Evolutionary conservation across 2,888 invertebrate species (phyloP).

Genomic region (Achlya flavicornis): DNA sequence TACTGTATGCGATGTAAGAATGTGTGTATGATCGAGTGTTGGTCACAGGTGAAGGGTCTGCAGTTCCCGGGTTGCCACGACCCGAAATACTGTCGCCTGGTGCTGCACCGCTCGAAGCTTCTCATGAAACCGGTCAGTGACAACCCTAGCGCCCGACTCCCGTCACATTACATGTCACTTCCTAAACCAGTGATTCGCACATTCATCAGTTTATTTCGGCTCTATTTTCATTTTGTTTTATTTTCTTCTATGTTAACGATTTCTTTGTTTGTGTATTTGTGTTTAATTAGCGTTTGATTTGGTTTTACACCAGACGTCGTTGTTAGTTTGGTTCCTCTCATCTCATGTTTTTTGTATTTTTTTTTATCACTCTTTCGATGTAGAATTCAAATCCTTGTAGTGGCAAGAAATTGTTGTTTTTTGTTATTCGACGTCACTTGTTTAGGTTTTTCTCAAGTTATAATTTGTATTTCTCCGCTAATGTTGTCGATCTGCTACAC

Average conservation of each 20-base stretch:
- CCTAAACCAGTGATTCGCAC: constrained; percentile 54
- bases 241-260: constrained; percentile 40
- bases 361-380: constrained; percentile 34
- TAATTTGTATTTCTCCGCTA: constrained; percentile 37
- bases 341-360: constrained; percentile 36
- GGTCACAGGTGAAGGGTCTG: constrained; percentile 95
- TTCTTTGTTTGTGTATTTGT: constrained; percentile 38
- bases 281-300: constrained; percentile 40
- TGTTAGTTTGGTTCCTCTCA: constrained; percentile 39
- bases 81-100: constrained; percentile 97
- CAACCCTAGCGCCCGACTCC: constrained; percentile 49
- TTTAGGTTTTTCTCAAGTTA: constrained; percentile 37
- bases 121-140: constrained; percentile 97
- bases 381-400: constrained; percentile 27
- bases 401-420: constrained; percentile 21
- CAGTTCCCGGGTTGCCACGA: constrained; percentile 98
- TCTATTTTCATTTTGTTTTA: constrained; percentile 51
- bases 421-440: constrained; percentile 32
- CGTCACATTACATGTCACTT: constrained; percentile 43
- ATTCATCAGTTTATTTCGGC: constrained; percentile 44
- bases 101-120: constrained; percentile 98
- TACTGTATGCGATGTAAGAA: constrained; percentile 24
- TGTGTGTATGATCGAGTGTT: constrained; percentile 61
- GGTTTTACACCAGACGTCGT: constrained; percentile 34
- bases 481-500: constrained; percentile 48